These are phyloP conservation scores for Hymenopus coronatus DNA, from an alignment of 2,888 invertebrate genomes.

Conservation along the genomic window DNA sequence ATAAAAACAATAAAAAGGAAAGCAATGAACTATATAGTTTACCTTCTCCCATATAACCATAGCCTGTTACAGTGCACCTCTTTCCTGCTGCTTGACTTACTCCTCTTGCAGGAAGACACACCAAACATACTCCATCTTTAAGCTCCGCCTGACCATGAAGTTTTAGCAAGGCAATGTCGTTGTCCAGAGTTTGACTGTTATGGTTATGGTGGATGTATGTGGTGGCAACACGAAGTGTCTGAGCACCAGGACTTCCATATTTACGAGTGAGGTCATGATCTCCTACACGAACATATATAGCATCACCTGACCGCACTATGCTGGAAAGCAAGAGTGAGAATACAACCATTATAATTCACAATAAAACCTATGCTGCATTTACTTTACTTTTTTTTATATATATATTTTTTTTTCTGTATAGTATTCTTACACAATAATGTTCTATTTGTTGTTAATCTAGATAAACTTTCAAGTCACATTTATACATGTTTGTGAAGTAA, in stretches of 20 bases:
- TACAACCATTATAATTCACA: background rate
- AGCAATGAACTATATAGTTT: slow-evolving; percentile 32
- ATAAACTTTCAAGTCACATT: too few relatives aligned
- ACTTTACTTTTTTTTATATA: background rate
- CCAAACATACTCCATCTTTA: slow-evolving; percentile 79
- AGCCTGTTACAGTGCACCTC: slow-evolving; percentile 89
- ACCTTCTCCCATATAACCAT: slow-evolving; percentile 95
- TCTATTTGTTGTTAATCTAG: too few relatives aligned
- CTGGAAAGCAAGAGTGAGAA: slow-evolving; percentile 49
- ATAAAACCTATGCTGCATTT: background rate
- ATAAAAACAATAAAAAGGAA: background rate
- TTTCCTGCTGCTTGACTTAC: slow-evolving; percentile 87
- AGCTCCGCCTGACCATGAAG: slow-evolving; percentile 85
- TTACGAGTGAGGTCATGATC: slow-evolving; percentile 89
- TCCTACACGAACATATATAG: slow-evolving; percentile 89
- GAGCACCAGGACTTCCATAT: slow-evolving; percentile 88
- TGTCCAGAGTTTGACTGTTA: slow-evolving; percentile 90
- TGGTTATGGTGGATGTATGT: slow-evolving; percentile 95
- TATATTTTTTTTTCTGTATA: too few relatives aligned
- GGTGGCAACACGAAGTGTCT: slow-evolving; percentile 85
- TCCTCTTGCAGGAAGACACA: slow-evolving; percentile 85
- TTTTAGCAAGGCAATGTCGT: slow-evolving; percentile 89
- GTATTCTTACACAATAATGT: too few relatives aligned
- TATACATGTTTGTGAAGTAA: too few relatives aligned
- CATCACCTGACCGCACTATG: slow-evolving; percentile 90